These are phyloP conservation scores for Carcina quercana DNA, from an alignment of 2,888 invertebrate genomes.

Conservation along the genomic window DNA sequence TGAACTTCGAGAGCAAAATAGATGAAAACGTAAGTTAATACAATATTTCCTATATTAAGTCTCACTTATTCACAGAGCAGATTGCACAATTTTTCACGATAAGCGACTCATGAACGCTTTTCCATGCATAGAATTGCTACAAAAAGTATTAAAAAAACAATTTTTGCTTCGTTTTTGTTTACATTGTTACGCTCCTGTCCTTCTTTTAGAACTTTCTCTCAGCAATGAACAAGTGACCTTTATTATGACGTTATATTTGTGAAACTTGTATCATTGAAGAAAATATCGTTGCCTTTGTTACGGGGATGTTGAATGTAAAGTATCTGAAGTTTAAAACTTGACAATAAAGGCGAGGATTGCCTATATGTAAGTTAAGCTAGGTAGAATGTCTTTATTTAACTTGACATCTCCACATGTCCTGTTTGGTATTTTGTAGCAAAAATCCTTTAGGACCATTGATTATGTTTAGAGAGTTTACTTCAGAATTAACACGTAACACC, in stretches of 20 bases:
- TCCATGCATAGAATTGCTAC: background rate
- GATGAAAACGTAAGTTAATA: conserved; percentile 59
- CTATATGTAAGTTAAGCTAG: too few relatives aligned
- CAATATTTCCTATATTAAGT: conserved; percentile 8
- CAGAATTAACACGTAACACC: too few relatives aligned
- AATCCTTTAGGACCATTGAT: too few relatives aligned
- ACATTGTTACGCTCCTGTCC: conserved; percentile 9
- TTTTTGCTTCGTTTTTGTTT: background rate
- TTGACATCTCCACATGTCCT: too few relatives aligned
- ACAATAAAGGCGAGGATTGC: too few relatives aligned
- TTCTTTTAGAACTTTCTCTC: conserved; percentile 26
- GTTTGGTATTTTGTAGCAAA: too few relatives aligned
- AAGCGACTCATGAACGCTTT: background rate
- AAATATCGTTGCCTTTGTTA: background rate
- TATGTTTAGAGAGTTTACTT: too few relatives aligned
- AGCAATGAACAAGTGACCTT: conserved; percentile 12
- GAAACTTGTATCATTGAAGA: too few relatives aligned
- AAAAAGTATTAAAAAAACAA: too few relatives aligned
- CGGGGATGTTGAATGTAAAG: too few relatives aligned
- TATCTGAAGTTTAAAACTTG: too few relatives aligned
- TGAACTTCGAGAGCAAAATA: conserved; percentile 62
- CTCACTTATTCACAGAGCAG: conserved; percentile 18
- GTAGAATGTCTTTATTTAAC: too few relatives aligned
- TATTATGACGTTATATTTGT: conserved; percentile 6
- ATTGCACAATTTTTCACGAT: conserved; percentile 41